These are phyloP conservation scores for Turnix velox DNA, from an alignment of 2,113 vertebrate genomes.

Conservation along the genomic window DNA sequence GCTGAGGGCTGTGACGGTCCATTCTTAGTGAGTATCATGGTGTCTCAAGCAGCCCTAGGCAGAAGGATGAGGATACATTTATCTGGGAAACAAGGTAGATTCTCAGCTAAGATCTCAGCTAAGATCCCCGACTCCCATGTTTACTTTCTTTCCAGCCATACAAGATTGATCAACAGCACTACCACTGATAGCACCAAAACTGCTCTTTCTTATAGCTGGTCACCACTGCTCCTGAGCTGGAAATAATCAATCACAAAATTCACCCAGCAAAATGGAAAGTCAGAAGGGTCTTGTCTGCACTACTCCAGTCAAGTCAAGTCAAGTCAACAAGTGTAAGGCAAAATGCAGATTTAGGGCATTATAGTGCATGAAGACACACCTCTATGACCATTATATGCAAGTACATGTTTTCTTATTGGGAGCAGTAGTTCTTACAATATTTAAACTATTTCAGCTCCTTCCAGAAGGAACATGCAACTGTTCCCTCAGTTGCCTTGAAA, in stretches of 20 bases:
- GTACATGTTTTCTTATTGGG: not conserved
- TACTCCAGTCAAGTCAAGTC: not conserved
- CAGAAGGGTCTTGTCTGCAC: not conserved
- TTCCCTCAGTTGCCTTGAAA: not conserved
- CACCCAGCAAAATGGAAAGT: not conserved
- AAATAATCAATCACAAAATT: not conserved
- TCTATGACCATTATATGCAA: not conserved
- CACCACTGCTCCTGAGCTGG: not conserved
- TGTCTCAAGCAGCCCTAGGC: not conserved
- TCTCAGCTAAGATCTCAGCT: not conserved
- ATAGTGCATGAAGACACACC: not conserved
- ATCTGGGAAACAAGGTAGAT: not conserved
- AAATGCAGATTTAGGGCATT: not conserved
- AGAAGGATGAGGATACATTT: not conserved
- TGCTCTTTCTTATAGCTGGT: not conserved
- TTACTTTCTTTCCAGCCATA: not conserved
- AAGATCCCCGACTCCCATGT: not conserved
- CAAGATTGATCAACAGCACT: not conserved
- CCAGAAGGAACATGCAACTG: not conserved
- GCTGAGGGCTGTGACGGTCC: not conserved
- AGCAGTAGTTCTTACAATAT: not conserved
- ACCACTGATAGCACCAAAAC: not conserved
- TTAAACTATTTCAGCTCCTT: not conserved
- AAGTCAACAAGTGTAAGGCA: not conserved
- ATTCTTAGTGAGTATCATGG: accelerated